Evolutionary conservation across 2,797 vertebrate species (phyloP).

Genomic region (Acanthornis magna): DNA sequence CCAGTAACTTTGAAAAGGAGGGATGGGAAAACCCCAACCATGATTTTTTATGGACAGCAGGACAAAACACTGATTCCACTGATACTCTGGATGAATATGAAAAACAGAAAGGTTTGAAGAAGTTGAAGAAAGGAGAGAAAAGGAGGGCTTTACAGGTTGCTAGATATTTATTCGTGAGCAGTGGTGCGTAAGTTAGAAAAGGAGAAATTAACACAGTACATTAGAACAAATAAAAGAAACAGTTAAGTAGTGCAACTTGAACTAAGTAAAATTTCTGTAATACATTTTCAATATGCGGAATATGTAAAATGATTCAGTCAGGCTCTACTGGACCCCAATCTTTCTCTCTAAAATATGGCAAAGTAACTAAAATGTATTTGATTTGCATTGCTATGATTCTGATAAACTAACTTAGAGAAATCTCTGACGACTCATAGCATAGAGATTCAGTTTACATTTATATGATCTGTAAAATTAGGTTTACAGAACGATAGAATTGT

Average conservation of each 20-base stretch:
- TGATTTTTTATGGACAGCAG: not conserved
- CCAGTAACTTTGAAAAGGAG: not conserved
- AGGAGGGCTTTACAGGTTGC: not conserved
- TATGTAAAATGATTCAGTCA: not conserved
- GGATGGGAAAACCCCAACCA: not conserved
- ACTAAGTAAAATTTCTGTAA: not conserved
- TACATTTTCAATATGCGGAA: not conserved
- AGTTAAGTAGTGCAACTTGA: not conserved
- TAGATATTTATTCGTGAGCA: not conserved
- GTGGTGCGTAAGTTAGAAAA: not conserved
- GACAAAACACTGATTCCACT: not conserved
- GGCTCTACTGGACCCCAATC: not conserved
- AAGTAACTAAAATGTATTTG: not conserved
- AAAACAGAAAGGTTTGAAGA: not conserved
- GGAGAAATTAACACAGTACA: not conserved
- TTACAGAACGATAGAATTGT: accelerated
- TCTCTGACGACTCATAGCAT: not conserved
- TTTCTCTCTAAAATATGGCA: not conserved
- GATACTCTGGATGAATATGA: not conserved
- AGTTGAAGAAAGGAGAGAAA: not conserved
- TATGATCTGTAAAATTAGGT: not conserved
- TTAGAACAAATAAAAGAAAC: not conserved
- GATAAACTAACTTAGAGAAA: not conserved
- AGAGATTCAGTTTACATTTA: not conserved
- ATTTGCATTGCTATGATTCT: not conserved